phyloP scores from a whole-genome alignment of 1,140 invertebrate genomes.

The Hypsibius dujardini region DNA sequence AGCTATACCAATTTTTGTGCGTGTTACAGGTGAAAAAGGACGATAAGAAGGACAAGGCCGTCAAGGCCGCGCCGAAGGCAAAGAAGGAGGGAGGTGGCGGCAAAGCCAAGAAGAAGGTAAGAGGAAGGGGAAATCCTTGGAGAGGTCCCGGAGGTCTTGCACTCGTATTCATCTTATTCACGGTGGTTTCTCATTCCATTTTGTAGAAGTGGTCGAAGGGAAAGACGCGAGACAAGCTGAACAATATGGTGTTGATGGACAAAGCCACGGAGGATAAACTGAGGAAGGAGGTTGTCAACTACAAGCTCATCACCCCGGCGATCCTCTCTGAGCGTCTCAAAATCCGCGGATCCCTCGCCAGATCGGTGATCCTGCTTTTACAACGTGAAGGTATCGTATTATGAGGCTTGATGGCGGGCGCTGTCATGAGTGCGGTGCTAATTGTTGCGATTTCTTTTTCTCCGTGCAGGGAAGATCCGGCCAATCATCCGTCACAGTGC shows the following conservation, averaged over 20 bases:
- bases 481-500: slow-evolving; percentile 91
- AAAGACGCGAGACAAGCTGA: slow-evolving; percentile 98
- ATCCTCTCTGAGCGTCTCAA: slow-evolving; percentile 96
- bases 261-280: slow-evolving; percentile 95
- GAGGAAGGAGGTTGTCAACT: slow-evolving; percentile 71
- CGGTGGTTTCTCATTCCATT: slow-evolving; percentile 15
- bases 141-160: background rate
- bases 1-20: too few species aligned
- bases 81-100: slow-evolving; percentile 85
- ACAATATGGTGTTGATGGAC: slow-evolving; percentile 94
- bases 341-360: slow-evolving; percentile 88
- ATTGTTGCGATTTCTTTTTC: slow-evolving; percentile 23
- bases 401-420: too few species aligned
- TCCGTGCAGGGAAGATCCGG: slow-evolving; percentile 67
- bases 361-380: slow-evolving; percentile 76
- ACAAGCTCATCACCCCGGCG: slow-evolving; percentile 96
- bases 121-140: slow-evolving; percentile 18
- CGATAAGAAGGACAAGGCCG: slow-evolving; percentile 50
- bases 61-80: slow-evolving; percentile 74
- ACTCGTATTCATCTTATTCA: too few species aligned
- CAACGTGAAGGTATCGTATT: slow-evolving; percentile 55
- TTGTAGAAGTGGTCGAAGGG: slow-evolving; percentile 99
- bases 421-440: too few species aligned
- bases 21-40: slow-evolving; percentile 55
- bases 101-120: slow-evolving; percentile 92